Base-by-base conservation (phyloP, 2,888 invertebrate species). In the Cephalotes varians region DNA sequence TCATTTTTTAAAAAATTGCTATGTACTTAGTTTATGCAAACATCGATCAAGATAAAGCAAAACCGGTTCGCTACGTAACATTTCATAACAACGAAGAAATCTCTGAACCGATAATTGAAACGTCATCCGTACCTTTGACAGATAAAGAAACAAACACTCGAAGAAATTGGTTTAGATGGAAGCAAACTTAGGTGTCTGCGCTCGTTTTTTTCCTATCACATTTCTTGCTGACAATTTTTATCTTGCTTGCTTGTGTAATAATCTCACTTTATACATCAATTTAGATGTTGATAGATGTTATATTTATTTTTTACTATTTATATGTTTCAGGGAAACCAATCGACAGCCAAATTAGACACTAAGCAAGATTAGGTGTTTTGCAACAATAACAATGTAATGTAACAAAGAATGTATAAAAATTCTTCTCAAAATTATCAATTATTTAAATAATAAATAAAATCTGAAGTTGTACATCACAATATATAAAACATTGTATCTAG, bases 141-240 rank as follows among this genome's bases (percentile, higher is more conserved):
- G 72, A 81, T 62, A 37, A 81, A 79, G 79, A 54, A 81, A 58
- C 58, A 60, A 67, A 82, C 0, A 58, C 15, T 31, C 31, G 47
- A 21, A 67, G 69, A 62, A 67, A 21, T 34, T 74, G 58, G 37
- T 34, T 73, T 58, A 80, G 54, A 34, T 81, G 64, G 28, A 69
- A 67, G 2, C 34, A 79, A 85, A 67, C 7, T 18, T 87, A 87
- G 86, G 86, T 88, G 80, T 18, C 67, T 37, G 25, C 37, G 21
- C 12, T 28, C 2, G 12, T 9, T 25, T 56, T 51, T 28, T 4
- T 37, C n/a, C 28, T 18, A 21, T 64, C 51, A 28, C 6, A 60
- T 31, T 40, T 65, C 5, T 51, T 28, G 12, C 18, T 71, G n/a
- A 40, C 7, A 47, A 25, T 5, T 80, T 60, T 21, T 21, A 2